phyloP scores from a whole-genome alignment of 2,797 vertebrate species.

The Sebastes trivittatus region DNA sequence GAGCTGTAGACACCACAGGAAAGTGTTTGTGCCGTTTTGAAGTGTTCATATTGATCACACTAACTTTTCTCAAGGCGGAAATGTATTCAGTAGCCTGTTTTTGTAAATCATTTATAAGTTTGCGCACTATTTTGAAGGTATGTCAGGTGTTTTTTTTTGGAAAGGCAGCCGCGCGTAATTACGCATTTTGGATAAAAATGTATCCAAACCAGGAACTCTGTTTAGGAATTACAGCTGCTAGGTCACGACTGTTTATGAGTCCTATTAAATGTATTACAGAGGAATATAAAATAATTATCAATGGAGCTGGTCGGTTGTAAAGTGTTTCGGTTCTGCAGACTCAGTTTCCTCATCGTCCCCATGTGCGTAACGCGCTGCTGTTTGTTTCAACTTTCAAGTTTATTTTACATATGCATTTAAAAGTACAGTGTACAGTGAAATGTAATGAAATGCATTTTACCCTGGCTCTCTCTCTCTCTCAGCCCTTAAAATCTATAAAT shows the following conservation, averaged over 20 bases:
- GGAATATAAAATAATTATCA: too few species aligned
- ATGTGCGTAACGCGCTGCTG: too few species aligned
- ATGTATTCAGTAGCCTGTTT: rapidly evolving
- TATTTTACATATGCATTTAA: too few species aligned
- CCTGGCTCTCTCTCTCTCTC: too few species aligned
- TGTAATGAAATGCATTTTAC: too few species aligned
- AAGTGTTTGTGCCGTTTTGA: not conserved
- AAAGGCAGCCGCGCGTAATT: not conserved
- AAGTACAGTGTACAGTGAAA: too few species aligned
- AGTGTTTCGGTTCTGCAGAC: not conserved
- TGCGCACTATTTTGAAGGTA: not conserved
- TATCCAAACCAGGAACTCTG: not conserved
- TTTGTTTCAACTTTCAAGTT: not conserved
- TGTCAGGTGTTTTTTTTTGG: not conserved
- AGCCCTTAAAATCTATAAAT: too few species aligned
- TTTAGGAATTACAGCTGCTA: not conserved
- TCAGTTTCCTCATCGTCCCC: not conserved
- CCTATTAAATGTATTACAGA: not conserved
- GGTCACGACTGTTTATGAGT: not conserved
- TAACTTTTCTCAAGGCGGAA: constrained; percentile 31
- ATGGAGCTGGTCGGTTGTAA: not conserved
- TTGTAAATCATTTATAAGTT: constrained; percentile 48
- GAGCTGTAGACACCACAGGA: not conserved
- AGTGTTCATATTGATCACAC: not conserved
- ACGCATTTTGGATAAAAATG: too few species aligned